Percentiles rank a stretch among this genome's conserved stretches.
These are phyloP conservation scores for Coregonus suidteri DNA, from an alignment of 2,797 vertebrate genomes.

Conservation along the genomic window DNA sequence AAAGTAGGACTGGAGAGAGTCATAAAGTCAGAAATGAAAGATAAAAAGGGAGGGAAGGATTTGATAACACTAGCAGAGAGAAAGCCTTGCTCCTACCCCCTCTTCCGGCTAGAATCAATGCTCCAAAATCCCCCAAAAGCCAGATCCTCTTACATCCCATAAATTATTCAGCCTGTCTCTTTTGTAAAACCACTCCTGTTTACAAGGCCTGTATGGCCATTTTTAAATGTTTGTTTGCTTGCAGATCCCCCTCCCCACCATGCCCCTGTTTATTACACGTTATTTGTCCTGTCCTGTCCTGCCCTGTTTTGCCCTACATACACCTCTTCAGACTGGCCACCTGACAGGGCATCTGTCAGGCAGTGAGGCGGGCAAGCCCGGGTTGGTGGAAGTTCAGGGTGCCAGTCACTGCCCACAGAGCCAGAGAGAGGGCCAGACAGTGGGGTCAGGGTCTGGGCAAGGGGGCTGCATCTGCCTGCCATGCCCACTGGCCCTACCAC, in stretches of 20 bases:
- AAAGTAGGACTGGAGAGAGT: neutral
- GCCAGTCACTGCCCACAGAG: conserved; percentile 42
- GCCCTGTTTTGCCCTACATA: conserved; percentile 44
- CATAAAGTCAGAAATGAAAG: neutral
- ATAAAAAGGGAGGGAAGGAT: conserved; percentile 39
- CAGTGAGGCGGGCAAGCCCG: conserved; percentile 45
- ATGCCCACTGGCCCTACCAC: neutral
- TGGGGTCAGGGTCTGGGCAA: conserved; percentile 50
- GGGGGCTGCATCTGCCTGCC: conserved; percentile 25
- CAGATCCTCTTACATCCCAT: conserved; percentile 79
- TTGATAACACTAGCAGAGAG: too few species aligned
- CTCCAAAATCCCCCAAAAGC: conserved; percentile 74
- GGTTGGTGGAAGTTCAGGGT: conserved; percentile 38
- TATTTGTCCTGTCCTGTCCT: conserved; percentile 49
- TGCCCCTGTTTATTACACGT: conserved; percentile 63
- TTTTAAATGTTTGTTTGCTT: conserved; percentile 82
- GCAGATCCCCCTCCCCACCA: conserved; percentile 59
- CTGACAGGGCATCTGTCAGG: conserved; percentile 76
- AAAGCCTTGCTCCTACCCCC: conserved; percentile 57
- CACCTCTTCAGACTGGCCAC: conserved; percentile 17
- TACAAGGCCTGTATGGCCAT: conserved; percentile 85
- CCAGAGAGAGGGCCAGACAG: conserved; percentile 52
- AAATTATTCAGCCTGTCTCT: conserved; percentile 84
- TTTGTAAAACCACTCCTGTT: conserved; percentile 86
- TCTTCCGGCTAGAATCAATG: conserved; percentile 79